Evolutionary conservation across 2,888 invertebrate species (phyloP), one percentile per base, ranked within the genome.

Genomic region (Patella depressa): DNA sequence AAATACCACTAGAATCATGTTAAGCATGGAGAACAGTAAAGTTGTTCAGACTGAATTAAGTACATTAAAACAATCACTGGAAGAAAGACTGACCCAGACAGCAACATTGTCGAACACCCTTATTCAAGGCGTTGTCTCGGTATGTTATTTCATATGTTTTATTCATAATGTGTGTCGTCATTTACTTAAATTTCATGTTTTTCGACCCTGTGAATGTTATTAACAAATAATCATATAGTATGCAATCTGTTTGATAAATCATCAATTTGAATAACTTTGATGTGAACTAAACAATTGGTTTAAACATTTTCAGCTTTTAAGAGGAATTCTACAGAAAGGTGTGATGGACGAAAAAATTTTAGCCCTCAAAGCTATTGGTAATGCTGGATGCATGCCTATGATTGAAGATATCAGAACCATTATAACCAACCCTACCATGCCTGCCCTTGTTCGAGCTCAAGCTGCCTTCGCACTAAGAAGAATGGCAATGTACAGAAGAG

Each of bases 391-490:
- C 70, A 29, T 91, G 24, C 86, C 87, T 2, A 54, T 84, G 53
- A 80, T 91, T 5, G 83, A 85, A 34, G 73, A 82, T n/a, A 24
- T 65, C 11, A 24, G 14, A 24, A 24, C 24, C 14, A 80, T 89
- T 76, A 75, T 91, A 11, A 69, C 79, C 19, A 83, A 85, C 73
- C 84, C 78, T 59, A 78, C 81, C 17, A 76, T 82, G 59, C 79
- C 87, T 2, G 69, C 73, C 3, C 81, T 86, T 29, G 79, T 86
- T 59, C 83, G 91, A 53, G 80, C 87, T 57, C 83, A 85, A 29
- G 91, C 92, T 54, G 83, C 91, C 71, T 89, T 85, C 78, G 87
- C 91, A 53, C 79, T 91, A 77, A 85, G 86, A 76, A 83, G 86
- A 70, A 80, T 90, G 15, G 81, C 86, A 45, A 45, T 9, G 45